These are phyloP conservation scores for Philopotamus ludificatus DNA, from an alignment of 1,140 invertebrate genomes.

Conservation along the genomic window DNA sequence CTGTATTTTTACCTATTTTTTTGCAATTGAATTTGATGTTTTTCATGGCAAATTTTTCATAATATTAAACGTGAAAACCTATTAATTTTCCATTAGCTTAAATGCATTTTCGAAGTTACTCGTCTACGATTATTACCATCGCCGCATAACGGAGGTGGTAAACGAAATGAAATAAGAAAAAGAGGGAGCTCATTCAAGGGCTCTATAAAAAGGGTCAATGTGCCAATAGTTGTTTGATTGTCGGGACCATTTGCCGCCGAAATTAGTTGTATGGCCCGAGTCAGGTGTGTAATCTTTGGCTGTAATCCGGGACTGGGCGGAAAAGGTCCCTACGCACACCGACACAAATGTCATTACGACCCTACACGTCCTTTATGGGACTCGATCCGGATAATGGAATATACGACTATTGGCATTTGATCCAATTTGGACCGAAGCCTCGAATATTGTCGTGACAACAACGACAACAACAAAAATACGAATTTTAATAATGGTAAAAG, in stretches of 20 bases:
- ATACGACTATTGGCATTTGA: neutral
- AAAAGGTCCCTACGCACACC: neutral
- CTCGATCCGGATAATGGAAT: neutral
- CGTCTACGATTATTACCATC: too few species aligned
- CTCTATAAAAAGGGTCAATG: constrained; percentile 12
- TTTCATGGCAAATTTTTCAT: too few species aligned
- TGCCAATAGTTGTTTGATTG: constrained; percentile 18
- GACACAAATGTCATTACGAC: neutral
- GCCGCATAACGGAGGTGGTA: too few species aligned
- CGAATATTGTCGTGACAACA: too few species aligned
- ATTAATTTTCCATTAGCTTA: too few species aligned
- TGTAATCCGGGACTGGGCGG: constrained; percentile 6
- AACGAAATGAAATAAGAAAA: too few species aligned
- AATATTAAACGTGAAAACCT: too few species aligned
- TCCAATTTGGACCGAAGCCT: neutral
- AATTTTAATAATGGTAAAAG: too few species aligned
- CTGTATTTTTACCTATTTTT: too few species aligned
- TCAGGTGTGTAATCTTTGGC: constrained; percentile 12
- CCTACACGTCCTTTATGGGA: neutral
- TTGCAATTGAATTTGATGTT: too few species aligned
- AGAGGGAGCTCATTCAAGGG: neutral
- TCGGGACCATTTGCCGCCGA: constrained; percentile 7
- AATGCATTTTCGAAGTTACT: too few species aligned
- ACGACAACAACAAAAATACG: too few species aligned
- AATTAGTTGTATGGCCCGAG: constrained; percentile 15